Conservation (phyloP, 64 coral and sea anemone species). For the Stylophora pistillata region DNA sequence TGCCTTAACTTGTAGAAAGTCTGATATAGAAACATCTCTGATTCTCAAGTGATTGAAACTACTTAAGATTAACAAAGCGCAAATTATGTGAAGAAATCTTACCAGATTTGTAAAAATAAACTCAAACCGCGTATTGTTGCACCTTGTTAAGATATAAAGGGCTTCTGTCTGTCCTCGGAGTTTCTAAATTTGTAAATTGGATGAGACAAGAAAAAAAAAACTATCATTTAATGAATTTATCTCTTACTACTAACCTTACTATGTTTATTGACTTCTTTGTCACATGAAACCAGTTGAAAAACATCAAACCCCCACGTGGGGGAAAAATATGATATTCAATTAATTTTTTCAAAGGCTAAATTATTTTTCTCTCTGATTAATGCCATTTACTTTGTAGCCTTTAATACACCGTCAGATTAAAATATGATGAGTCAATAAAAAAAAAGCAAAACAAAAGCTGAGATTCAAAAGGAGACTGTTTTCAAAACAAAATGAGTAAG, state of each 20-base stretch:
- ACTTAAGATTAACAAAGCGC: neutral
- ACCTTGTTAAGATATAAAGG: constrained; percentile 91
- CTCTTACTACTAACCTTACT: neutral
- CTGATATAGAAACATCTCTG: neutral
- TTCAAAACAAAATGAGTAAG: no score
- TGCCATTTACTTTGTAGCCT: no score
- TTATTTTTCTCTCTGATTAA: no score
- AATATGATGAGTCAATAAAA: no score
- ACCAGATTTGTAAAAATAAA: constrained; percentile 99
- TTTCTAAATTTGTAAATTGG: constrained; percentile 66
- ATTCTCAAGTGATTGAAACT: neutral
- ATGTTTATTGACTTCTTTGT: no score
- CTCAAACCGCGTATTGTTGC: constrained; percentile 99
- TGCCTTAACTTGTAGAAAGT: neutral
- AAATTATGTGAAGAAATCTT: neutral
- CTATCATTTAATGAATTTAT: neutral
- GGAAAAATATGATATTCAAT: no score
- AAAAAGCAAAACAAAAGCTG: no score
- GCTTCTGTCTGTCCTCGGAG: constrained; percentile 96
- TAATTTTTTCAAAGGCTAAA: no score
- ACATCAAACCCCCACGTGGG: no score
- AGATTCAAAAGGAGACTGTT: no score
- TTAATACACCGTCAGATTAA: no score
- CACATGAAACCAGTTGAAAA: no score
- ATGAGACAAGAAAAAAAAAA: neutral